Base-by-base conservation (phyloP, 2,888 invertebrate genomes). In the Polietes domitor region DNA sequence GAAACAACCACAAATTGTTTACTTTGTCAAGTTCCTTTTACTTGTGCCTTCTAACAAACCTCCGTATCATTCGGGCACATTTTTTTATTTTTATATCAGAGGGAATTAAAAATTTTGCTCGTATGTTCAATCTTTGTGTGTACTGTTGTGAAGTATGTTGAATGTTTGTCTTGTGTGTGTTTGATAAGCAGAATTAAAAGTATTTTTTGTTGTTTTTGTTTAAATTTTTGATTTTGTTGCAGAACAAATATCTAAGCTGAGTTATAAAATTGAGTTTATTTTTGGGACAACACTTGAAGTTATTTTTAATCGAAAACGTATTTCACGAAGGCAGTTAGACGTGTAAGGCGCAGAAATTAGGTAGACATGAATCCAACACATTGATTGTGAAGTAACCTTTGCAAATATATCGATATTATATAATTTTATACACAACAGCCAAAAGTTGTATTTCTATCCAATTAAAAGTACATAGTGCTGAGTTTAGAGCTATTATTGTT, bases 1-100 rank as follows among this genome's bases (percentile, higher is more conserved):
- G 81, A 81, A 81, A 72, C 15, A 78, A 78, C 78, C 78, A 41
- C 71, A 70, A 73, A 41, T 47, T 77, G 76, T 72, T 72, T 17
- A 55, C 17, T 28, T 53, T 17, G 19, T 21, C 21, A 53, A 53
- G 21, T 53, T 53, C 53, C 9, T 21, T 53, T 53, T 53, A 47
- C n/a, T 47, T 47, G 47, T 47, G 47, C n/a, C 47, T 1, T 4
- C 15, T n/a, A n/a, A 47, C 47, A 47, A n/a, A n/a, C n/a, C 3
- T 47, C 47, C 1, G 12, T n/a, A n/a, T n/a, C n/a, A 47, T 47
- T 2, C 47, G n/a, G n/a, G 47, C 4, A n/a, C n/a, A 1, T 47
- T 15, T 3, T n/a, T 47, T 47, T n/a, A 3, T 47, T 47, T 47
- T 47, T 12, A 41, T 41, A 12, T 41, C 12, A 41, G 6, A 41